Base-by-base conservation (phyloP, 2,797 vertebrate species). In the Gymnothorax reevesii region DNA sequence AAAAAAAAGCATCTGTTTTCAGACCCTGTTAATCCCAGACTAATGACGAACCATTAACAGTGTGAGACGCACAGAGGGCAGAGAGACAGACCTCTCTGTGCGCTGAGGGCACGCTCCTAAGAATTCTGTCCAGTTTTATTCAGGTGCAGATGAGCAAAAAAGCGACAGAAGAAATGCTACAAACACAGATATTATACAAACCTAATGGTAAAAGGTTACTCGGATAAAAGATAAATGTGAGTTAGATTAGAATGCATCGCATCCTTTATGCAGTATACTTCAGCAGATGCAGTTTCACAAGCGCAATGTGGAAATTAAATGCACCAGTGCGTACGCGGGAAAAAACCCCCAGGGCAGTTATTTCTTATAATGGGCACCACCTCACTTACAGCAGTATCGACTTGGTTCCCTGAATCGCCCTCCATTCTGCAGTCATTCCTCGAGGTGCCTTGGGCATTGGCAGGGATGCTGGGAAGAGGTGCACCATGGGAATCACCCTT, bases 401-500 rank as follows among this genome's bases (percentile, higher is more conserved):
- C 95, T 2, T 91, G 92, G 87, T 94, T 93, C 93, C 96, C 96
- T 89, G 88, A 86, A 85, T 96, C 96, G 84, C 93, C 94, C 93
- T 97, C 96, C 89, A 94, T 94, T 91, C 96, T 97, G 92, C 88
- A 92, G 93, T 91, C 96, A 96, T 96, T 96, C 96, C 95, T 92
- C 94, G 96, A 93, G 95, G 93, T 92, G 97, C 94, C 96, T 96
- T 96, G 92, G 91, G 92, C 79, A 90, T 91, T 90, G 89, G 92
- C 42, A 86, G 96, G 96, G 94, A 95, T 95, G 93, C 95, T 75
- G 0, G 94, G 92, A 88, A 96, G 94, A 94, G 96, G 94, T 88
- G 95, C 96, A 94, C 94, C 95, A 91, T 97, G 97, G 92, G 97
- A 96, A 92, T 95, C 96, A 94, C 96, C 95, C 92, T 96, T 97